Percentiles rank a stretch among this genome's conserved stretches.
Evolutionary conservation across 2,113 vertebrate species (phyloP).

Genomic region (Gyps fulvus): DNA sequence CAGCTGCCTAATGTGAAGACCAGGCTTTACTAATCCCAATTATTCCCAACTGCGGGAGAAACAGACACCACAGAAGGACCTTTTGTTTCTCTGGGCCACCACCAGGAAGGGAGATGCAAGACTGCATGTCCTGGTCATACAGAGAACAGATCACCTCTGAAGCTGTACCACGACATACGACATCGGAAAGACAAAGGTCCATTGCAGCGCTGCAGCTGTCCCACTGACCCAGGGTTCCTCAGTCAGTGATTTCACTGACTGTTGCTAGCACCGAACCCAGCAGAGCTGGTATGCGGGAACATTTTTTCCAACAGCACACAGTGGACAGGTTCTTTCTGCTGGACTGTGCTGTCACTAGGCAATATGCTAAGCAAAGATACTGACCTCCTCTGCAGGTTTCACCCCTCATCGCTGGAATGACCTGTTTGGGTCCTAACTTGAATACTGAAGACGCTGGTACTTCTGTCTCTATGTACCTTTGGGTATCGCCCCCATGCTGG

Average conservation of each 20-base stretch:
- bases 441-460: not conserved
- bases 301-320: not conserved
- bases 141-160: not conserved
- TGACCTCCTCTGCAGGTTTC: not conserved
- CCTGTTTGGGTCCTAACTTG: not conserved
- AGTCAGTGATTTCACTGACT: not conserved
- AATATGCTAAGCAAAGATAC: not conserved
- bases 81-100: not conserved
- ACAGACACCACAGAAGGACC: not conserved
- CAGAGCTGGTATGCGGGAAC: not conserved
- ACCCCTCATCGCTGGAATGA: not conserved
- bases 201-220: not conserved
- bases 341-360: not conserved
- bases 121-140: not conserved
- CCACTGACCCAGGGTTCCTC: not conserved
- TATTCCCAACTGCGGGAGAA: not conserved
- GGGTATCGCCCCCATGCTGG: not conserved
- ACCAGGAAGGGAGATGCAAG: not conserved
- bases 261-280: not conserved
- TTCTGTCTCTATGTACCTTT: not conserved
- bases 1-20: not conserved
- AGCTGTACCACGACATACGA: rapidly evolving
- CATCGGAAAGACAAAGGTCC: not conserved
- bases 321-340: not conserved
- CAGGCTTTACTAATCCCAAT: not conserved